A percentile compares a stretch with the other conserved stretches of the same genome.
Conservation (phyloP, 2,113 vertebrate species). For the Mustelus asterias region DNA sequence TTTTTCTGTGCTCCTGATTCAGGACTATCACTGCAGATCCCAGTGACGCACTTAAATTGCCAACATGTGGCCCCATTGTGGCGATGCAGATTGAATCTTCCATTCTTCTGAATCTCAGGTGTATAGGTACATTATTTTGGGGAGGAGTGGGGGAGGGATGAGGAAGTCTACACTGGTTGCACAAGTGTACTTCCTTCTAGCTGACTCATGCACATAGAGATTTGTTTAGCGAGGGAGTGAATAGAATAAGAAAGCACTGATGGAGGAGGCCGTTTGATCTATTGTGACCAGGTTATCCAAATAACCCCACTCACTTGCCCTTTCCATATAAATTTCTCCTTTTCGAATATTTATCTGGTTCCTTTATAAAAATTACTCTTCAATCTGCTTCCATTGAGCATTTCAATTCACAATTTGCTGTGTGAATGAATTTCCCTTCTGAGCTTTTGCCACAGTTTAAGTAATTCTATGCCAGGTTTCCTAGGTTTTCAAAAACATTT, state of each 20-base stretch:
- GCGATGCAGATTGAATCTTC: background rate
- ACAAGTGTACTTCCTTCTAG: background rate
- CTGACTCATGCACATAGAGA: background rate
- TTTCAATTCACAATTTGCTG: background rate
- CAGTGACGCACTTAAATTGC: background rate
- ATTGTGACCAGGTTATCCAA: background rate
- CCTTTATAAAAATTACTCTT: background rate
- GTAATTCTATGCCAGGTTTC: background rate
- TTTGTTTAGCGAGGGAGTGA: background rate
- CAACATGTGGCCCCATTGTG: too few species aligned
- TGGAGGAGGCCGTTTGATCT: background rate
- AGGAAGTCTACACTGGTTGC: background rate
- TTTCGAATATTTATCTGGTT: background rate
- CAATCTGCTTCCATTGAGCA: background rate
- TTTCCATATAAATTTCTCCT: background rate
- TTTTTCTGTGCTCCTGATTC: background rate
- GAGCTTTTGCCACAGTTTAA: background rate
- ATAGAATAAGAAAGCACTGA: background rate
- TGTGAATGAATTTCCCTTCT: background rate
- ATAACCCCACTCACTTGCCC: background rate
- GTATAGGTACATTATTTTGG: background rate
- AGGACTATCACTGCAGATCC: background rate
- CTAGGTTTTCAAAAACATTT: background rate
- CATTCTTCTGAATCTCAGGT: background rate
- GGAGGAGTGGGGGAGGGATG: background rate